Conservation (phyloP, 64 coral and sea anemone species). For the Montipora foliosa region DNA sequence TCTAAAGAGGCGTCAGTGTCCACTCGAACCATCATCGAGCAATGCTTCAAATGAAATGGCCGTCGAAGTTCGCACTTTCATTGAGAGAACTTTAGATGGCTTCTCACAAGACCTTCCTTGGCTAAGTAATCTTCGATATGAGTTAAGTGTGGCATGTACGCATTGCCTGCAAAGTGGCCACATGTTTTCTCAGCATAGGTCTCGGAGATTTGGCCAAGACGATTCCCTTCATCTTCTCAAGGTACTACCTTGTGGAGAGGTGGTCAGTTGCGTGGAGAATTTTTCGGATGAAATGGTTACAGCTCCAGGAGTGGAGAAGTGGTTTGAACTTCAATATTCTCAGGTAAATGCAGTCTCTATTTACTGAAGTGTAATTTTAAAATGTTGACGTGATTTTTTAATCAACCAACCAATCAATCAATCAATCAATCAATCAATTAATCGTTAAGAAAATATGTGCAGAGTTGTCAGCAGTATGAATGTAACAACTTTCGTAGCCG, state of each 20-base stretch:
- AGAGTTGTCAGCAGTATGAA: too few relatives aligned
- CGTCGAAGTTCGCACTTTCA: too few relatives aligned
- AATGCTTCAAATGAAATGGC: not conserved
- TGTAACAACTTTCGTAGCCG: too few relatives aligned
- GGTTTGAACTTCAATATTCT: not conserved
- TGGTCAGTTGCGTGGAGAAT: not conserved
- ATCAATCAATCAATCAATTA: too few relatives aligned
- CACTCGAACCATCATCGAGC: not conserved
- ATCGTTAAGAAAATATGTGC: too few relatives aligned
- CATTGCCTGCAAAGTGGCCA: slow-evolving; percentile 31
- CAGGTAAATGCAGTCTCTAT: not conserved
- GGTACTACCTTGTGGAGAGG: not conserved
- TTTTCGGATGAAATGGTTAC: not conserved
- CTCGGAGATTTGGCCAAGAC: not conserved
- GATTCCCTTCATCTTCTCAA: slow-evolving; percentile 28
- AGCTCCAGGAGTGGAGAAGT: not conserved
- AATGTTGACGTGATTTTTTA: too few relatives aligned
- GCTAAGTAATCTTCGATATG: too few relatives aligned
- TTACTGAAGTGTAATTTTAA: too few relatives aligned
- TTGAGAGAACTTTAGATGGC: too few relatives aligned
- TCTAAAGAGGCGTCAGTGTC: not conserved
- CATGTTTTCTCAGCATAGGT: not conserved
- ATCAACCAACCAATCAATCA: too few relatives aligned
- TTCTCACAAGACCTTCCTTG: too few relatives aligned
- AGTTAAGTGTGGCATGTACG: too few relatives aligned